Conservation (phyloP, 2,888 invertebrate genomes). For the Hydriomena furcata region DNA sequence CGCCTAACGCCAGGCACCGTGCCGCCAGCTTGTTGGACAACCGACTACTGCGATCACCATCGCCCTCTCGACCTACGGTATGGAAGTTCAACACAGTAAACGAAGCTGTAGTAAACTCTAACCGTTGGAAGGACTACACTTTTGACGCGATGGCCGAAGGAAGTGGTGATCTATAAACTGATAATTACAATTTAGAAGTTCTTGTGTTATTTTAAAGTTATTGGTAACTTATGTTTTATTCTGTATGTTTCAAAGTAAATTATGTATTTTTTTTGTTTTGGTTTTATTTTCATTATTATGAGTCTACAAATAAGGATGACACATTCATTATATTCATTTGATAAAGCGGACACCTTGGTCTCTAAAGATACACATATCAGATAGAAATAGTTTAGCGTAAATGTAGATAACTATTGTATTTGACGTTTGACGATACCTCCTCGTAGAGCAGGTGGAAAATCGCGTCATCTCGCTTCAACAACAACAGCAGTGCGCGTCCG, state of each 20-base stretch:
- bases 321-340: slow-evolving; percentile 24
- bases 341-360: slow-evolving; percentile 54
- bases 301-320: slow-evolving; percentile 23
- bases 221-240: background rate
- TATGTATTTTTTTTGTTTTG: background rate
- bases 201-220: slow-evolving; percentile 11
- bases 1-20: slow-evolving; percentile 62
- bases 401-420: slow-evolving; percentile 77
- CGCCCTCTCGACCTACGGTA: slow-evolving; percentile 45
- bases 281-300: slow-evolving; percentile 10
- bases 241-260: slow-evolving; percentile 7
- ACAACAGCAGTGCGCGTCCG: slow-evolving; percentile 42
- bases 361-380: slow-evolving; percentile 60
- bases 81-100: slow-evolving; percentile 78
- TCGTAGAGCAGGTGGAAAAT: slow-evolving; percentile 50
- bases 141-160: slow-evolving; percentile 51
- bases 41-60: slow-evolving; percentile 52
- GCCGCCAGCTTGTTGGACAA: slow-evolving; percentile 62
- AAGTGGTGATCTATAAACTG: slow-evolving; percentile 33
- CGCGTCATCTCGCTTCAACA: slow-evolving; percentile 63
- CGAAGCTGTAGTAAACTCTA: slow-evolving; percentile 64
- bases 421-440: slow-evolving; percentile 56
- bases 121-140: slow-evolving; percentile 65
- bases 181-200: slow-evolving; percentile 4
- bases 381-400: slow-evolving; percentile 81